Evolutionary conservation across 2,888 invertebrate species (phyloP), one percentile per base, ranked within the genome.

Genomic region (Lamellibrachia satsuma): DNA sequence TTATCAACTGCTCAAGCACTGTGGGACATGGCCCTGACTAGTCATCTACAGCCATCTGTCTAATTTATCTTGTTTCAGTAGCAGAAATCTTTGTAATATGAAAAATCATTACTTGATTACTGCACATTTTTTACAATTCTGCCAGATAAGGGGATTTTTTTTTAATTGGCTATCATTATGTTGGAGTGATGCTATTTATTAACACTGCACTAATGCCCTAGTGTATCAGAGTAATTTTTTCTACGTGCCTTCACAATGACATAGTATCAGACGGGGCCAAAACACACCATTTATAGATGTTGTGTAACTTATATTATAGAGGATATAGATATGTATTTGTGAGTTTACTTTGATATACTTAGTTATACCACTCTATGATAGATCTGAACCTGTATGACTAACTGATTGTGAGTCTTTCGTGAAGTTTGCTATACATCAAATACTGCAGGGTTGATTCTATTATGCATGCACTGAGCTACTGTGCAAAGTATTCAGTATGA

Each of bases 111-210:
- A 75, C n/a, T 75, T 75, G 75, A 75, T 75, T 15, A 75, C 75
- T 75, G 75, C 75, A 75, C n/a, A 75, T 75, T 75, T 22, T 15
- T 75, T n/a, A 75, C 22, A 75, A n/a, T 75, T 75, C 75, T 75
- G 75, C n/a, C 75, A 75, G 75, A 75, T 75, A 75, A 75, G 75
- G 75, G n/a, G 22, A 75, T 75, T 75, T 75, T 75, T 75, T 22
- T 22, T 6, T 15, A 75, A 75, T 22, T 2, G 75, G 22, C 75
- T 6, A 75, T 75, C 22, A 75, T 75, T 11, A 22, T 22, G 15
- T 15, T 55, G 9, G 55, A 9, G 55, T 75, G 75, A 2, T 75
- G 75, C n/a, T 75, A 75, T 75, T 75, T 75, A 75, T 75, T 75
- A 75, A 75, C 6, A 11, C 6, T 75, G 75, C 11, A 22, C 75